Evolutionary conservation across 2,113 vertebrate genomes (phyloP).

Genomic region (Hydrochoerus hydrochaeris): DNA sequence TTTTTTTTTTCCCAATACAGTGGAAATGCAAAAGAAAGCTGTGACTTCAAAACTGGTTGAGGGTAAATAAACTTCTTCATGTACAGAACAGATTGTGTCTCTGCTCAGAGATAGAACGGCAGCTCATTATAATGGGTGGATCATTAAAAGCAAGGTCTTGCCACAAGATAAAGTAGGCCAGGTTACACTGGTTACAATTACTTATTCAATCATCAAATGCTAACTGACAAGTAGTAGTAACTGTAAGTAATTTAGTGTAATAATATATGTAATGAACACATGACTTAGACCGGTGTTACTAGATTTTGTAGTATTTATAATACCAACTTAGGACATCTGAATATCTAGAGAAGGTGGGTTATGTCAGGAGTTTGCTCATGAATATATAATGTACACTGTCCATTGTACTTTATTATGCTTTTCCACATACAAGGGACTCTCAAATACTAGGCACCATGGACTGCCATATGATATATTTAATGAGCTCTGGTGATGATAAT

Average conservation of each 20-base stretch:
- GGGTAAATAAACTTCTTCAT: conserved; percentile 17
- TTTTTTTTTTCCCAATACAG: neutral
- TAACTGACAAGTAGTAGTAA: neutral
- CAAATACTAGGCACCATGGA: neutral
- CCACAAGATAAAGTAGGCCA: neutral
- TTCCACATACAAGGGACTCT: neutral
- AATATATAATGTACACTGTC: neutral
- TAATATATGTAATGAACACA: neutral
- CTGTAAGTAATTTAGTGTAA: neutral
- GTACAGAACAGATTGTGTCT: neutral
- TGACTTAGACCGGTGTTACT: neutral
- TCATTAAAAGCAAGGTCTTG: neutral
- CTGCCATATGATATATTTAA: neutral
- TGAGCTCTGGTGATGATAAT: neutral
- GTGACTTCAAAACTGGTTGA: neutral
- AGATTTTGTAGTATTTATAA: neutral
- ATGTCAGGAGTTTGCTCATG: neutral
- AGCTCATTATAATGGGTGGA: neutral
- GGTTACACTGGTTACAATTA: neutral
- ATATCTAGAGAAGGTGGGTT: neutral
- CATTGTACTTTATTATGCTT: neutral
- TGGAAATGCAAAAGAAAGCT: neutral
- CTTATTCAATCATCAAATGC: neutral
- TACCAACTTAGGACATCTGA: neutral
- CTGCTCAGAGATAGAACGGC: neutral